phyloP scores from a whole-genome alignment of 1,140 invertebrate genomes.

The Chionoecetes opilio region DNA sequence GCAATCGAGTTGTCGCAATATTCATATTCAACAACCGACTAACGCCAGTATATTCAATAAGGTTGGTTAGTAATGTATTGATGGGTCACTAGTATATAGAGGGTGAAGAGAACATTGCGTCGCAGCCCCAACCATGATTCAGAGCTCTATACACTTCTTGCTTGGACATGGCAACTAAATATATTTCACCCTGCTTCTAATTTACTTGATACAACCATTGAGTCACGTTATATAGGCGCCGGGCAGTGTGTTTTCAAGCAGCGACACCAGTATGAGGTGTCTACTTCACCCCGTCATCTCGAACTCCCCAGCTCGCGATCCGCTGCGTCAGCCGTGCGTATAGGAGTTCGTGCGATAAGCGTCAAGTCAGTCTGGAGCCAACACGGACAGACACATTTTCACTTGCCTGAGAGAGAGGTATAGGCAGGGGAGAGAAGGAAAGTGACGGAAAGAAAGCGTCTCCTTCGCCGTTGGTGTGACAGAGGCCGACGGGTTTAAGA shows the following conservation, averaged over 20 bases:
- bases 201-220: background rate
- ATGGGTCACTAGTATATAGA: background rate
- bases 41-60: conserved; percentile 36
- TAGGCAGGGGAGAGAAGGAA: background rate
- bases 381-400: background rate
- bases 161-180: background rate
- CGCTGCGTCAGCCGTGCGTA: background rate
- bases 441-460: background rate
- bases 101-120: background rate
- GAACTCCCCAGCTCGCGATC: background rate
- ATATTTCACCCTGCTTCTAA: conserved; percentile 30
- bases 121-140: background rate
- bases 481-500: background rate
- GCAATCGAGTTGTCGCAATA: conserved; percentile 46
- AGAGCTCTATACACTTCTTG: background rate
- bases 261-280: background rate
- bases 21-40: background rate
- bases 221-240: background rate
- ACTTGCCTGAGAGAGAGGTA: background rate
- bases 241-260: background rate
- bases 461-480: background rate
- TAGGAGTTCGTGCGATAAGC: conserved; percentile 2
- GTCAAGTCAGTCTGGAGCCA: background rate
- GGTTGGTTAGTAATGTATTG: background rate
- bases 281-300: background rate